phyloP scores from a whole-genome alignment of 2,888 invertebrate species.

The Scaeva pyrastri region DNA sequence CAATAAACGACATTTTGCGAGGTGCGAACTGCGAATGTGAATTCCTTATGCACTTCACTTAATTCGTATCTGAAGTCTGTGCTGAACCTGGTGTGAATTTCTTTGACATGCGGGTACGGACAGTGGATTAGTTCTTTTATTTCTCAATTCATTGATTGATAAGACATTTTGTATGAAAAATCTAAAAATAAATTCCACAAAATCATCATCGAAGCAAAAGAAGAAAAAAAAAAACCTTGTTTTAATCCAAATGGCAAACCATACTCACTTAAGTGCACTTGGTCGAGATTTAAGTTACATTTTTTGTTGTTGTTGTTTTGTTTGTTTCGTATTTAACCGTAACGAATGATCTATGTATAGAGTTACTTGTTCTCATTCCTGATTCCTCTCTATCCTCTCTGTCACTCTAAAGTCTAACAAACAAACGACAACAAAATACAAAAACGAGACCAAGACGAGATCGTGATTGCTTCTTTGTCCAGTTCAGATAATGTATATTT shows the following conservation, averaged over 20 bases:
- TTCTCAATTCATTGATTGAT: neutral
- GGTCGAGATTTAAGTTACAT: conserved; percentile 62
- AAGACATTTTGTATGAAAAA: neutral
- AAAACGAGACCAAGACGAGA: neutral
- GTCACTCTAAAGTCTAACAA: too few species aligned
- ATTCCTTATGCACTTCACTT: conserved; percentile 2
- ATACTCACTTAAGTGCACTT: conserved; percentile 41
- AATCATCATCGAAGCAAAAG: conserved; percentile 19
- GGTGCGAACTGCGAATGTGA: conserved; percentile 36
- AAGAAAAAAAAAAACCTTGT: conserved; percentile 17
- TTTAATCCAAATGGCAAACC: conserved; percentile 53
- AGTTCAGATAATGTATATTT: neutral
- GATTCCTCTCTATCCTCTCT: conserved; percentile 28
- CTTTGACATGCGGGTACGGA: neutral
- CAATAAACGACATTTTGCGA: conserved; percentile 28
- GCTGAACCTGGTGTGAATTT: neutral
- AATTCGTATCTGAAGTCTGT: neutral
- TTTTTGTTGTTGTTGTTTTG: conserved; percentile 15
- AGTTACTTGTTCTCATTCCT: conserved; percentile 33
- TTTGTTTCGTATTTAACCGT: conserved; percentile 39
- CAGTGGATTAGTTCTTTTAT: neutral
- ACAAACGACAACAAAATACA: neutral
- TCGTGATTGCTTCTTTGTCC: conserved; percentile 57
- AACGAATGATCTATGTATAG: conserved; percentile 37
- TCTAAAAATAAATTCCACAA: conserved; percentile 46